Evolutionary conservation across 1,140 invertebrate genomes (phyloP).

Genomic region (Wiebesia pumilae): DNA sequence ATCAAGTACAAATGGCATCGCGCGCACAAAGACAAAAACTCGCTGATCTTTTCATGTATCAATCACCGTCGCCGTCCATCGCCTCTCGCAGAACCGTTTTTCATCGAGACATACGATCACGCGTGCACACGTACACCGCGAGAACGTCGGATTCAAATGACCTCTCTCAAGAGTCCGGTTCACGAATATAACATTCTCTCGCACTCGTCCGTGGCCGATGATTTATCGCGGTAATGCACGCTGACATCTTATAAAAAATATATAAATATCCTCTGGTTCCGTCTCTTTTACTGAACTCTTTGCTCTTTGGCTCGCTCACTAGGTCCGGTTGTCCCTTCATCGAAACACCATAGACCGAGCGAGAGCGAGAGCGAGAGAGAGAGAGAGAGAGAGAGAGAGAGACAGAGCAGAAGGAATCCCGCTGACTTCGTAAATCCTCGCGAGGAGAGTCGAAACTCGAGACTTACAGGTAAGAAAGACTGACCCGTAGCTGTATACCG

Average conservation of each 20-base stretch:
- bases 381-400: constrained; percentile 33
- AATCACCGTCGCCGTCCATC: constrained; percentile 30
- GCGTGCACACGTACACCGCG: neutral
- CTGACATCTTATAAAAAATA: constrained; percentile 63
- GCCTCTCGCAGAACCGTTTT: constrained; percentile 27
- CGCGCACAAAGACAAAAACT: constrained; percentile 19
- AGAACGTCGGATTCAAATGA: constrained; percentile 30
- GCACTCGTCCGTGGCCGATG: constrained; percentile 54
- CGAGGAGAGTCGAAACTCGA: constrained; percentile 47
- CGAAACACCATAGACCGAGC: no score
- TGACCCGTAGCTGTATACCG: constrained; percentile 20
- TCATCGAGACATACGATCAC: constrained; percentile 5
- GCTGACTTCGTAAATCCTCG: constrained; percentile 57
- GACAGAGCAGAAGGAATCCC: constrained; percentile 52
- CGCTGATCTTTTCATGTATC: constrained; percentile 33
- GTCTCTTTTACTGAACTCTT: neutral
- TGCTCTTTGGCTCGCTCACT: neutral
- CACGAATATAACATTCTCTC: constrained; percentile 42
- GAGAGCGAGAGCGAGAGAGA: no score
- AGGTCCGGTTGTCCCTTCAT: no score
- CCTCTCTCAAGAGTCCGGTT: constrained; percentile 47
- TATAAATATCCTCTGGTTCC: constrained; percentile 57
- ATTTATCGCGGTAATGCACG: constrained; percentile 66
- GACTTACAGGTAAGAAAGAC: constrained; percentile 42
- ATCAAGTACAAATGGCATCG: constrained; percentile 6